Base-by-base conservation (phyloP, 1,140 invertebrate species). In the Batillaria attramentaria region DNA sequence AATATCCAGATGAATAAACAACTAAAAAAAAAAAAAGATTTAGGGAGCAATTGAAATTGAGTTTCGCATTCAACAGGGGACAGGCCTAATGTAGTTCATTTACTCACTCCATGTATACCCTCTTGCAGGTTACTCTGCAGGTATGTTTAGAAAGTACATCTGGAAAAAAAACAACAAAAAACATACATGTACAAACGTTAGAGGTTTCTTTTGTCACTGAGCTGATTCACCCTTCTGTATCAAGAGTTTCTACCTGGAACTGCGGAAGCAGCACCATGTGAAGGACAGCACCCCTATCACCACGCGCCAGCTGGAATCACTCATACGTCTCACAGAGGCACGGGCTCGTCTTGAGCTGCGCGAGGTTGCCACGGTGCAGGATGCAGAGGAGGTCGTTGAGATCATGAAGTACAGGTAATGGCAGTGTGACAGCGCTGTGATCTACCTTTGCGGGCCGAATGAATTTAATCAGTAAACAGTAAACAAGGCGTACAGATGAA, bases 241-340 rank as follows among this genome's bases (percentile, higher is more conserved):
- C 31, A 13, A 95, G 89, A 89, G 95, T 10, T 98, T 96, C 92
- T 99, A 98, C 89, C 90, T 97, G 31, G 92, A 95, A 79, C 92
- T 98, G 50, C 92, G 96, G 35, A 92, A 92, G 84, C 92, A 93
- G 77, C 94, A 94, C 88, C 93, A 95, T 82, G 90, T 89, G 66
- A 88, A 87, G 75, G 93, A 93, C 84, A 91, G 91, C 31, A 94
- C 94, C 18, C 95, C 96, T 2, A 94, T 97, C 50, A 98, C 96
- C 10, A 91, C 90, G 13, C 92, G 97, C 76, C 96, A 98, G 87
- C 92, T 98, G 39, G 95, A 97, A 92, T 97, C 96, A 10, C 92
- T 98, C 66, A 95, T 98, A 50, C 91, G 97, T 87, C 91, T 99
- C 2, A 95, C 96, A 20, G 94, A 97, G 92, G 96, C 97, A 33